Conservation (phyloP, 1,140 invertebrate species). For the Halesus radiatus region DNA sequence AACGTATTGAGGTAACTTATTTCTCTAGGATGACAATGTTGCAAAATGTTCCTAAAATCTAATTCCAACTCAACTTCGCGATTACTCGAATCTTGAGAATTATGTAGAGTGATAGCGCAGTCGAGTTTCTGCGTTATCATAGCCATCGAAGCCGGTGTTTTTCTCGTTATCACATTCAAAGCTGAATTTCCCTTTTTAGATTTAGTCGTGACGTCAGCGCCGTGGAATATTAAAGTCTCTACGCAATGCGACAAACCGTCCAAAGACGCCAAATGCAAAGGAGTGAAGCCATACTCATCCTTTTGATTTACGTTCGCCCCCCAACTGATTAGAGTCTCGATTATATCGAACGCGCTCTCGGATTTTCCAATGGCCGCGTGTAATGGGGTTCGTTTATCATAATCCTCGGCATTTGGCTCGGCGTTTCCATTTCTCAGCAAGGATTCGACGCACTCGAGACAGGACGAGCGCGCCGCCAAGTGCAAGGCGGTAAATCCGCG, state of each 20-base stretch:
- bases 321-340: constrained; percentile 81
- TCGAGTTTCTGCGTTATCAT: constrained; percentile 84
- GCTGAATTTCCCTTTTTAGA: constrained; percentile 88
- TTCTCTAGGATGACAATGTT: constrained; percentile 83
- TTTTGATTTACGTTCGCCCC: constrained; percentile 87
- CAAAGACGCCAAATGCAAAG: constrained; percentile 88
- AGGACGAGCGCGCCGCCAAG: constrained; percentile 81
- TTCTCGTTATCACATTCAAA: constrained; percentile 84
- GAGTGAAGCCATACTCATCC: constrained; percentile 91
- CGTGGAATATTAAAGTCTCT: constrained; percentile 84
- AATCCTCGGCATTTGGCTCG: constrained; percentile 82
- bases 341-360: constrained; percentile 80
- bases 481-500: constrained; percentile 85
- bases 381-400: constrained; percentile 81
- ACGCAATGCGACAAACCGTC: constrained; percentile 89
- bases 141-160: constrained; percentile 84
- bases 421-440: constrained; percentile 79
- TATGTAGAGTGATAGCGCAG: constrained; percentile 82
- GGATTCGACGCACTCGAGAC: constrained; percentile 82
- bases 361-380: constrained; percentile 85
- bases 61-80: constrained; percentile 85
- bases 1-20: constrained; percentile 87
- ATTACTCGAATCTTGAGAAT: constrained; percentile 81
- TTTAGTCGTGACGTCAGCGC: constrained; percentile 86
- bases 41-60: constrained; percentile 83